Conservation (phyloP, 1,140 invertebrate species). For the Trichomalopsis sarcophagae region DNA sequence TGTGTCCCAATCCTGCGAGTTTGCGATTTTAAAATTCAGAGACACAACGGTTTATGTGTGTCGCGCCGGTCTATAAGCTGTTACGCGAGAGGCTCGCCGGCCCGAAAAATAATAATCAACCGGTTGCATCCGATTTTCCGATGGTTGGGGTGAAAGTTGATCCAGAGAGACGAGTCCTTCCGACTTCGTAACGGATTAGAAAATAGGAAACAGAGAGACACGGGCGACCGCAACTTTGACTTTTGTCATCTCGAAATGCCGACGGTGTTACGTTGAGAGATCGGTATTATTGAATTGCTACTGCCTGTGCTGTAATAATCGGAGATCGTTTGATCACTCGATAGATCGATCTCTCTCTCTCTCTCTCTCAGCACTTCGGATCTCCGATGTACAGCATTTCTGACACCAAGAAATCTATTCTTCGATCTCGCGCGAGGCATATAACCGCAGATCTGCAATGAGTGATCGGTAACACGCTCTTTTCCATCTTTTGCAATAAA, state of each 20-base stretch:
- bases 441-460: not conserved
- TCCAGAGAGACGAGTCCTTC: not conserved
- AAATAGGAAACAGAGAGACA: constrained; percentile 26
- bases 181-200: constrained; percentile 31
- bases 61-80: too few relatives aligned
- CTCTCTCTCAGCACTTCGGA: too few relatives aligned
- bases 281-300: not conserved
- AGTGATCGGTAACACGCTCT: not conserved
- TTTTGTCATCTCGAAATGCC: not conserved
- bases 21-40: not conserved
- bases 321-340: too few relatives aligned
- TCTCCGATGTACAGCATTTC: not conserved
- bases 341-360: too few relatives aligned
- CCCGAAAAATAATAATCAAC: too few relatives aligned
- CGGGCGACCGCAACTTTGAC: not conserved
- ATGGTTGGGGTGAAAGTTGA: not conserved
- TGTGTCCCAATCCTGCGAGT: not conserved
- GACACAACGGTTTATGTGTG: not conserved
- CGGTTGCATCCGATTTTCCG: constrained; percentile 21
- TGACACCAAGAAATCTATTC: not conserved
- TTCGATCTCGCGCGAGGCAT: not conserved
- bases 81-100: too few relatives aligned
- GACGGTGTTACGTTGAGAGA: not conserved
- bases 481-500: not conserved
- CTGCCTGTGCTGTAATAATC: too few relatives aligned